phyloP scores from a whole-genome alignment of 2,888 invertebrate genomes.

The Cantharis rufa region DNA sequence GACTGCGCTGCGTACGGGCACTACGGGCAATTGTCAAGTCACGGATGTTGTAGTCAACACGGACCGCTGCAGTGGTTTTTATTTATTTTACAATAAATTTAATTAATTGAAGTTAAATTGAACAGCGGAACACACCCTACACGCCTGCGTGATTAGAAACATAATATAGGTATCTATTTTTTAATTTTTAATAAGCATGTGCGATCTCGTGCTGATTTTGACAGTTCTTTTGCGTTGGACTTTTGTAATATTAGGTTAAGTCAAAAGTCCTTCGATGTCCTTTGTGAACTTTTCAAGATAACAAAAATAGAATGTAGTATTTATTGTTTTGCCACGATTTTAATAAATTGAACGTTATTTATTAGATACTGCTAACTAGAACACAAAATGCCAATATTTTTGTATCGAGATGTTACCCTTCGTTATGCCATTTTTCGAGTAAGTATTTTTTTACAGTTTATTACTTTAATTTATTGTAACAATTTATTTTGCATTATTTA shows the following conservation, averaged over 20 bases:
- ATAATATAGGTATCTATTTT: neutral
- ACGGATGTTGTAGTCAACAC: too few species aligned
- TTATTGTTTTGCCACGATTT: neutral
- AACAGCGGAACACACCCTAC: neutral
- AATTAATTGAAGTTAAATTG: too few species aligned
- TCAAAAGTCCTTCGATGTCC: neutral
- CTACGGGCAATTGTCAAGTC: too few species aligned
- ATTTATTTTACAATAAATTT: too few species aligned
- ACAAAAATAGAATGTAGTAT: neutral
- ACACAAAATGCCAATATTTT: neutral
- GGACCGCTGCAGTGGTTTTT: too few species aligned
- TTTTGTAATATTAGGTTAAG: neutral
- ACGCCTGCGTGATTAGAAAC: neutral
- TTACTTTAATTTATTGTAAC: neutral
- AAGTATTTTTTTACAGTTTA: neutral
- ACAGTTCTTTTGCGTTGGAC: too few species aligned
- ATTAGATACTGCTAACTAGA: neutral
- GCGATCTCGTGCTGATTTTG: too few species aligned
- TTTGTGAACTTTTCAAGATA: neutral
- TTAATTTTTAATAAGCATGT: too few species aligned
- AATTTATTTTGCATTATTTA: neutral
- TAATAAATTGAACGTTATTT: neutral
- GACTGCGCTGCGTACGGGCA: too few species aligned
- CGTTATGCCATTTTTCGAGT: neutral
- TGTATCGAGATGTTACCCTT: neutral